Evolutionary conservation across 2,888 invertebrate genomes (phyloP), one percentile per base, ranked within the genome.

Genomic region (Halictus ligatus): DNA sequence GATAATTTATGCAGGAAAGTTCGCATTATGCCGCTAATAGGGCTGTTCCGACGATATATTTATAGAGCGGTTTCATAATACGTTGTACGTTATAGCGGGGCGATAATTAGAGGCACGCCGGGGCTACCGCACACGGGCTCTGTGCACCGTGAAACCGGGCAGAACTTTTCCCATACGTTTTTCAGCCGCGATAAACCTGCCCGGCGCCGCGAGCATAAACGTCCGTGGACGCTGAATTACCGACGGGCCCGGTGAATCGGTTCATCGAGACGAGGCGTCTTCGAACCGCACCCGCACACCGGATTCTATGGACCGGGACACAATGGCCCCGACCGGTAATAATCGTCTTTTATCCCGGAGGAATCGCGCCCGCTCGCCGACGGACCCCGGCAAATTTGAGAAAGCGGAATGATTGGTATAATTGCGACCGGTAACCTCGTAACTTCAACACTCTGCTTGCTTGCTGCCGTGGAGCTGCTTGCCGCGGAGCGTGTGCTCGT

Each of bases 1-100:
- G 80, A 80, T 85, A 85, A 85, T 84, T 84, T 84, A 84, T 85
- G 73, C 76, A 85, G 73, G 85, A 85, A 85, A 85, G 85, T 85
- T 80, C n/a, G 80, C 80, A 80, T 85, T 85, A 80, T 84, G 74
- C 84, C 80, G 84, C 84, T 85, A 85, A 85, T 85, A 85, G 85
- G 85, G 84, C 80, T 80, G 80, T 79, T 84, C 73, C 85, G 76
- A 77, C 69, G 84, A 85, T 85, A 85, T 85, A 85, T 85, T 85
- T 85, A 85, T 84, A 77, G 84, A 80, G 29, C 69, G 73, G 75
- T 85, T 85, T 84, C 85, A 77, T 84, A 85, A 84, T 84, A 85
- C 77, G 76, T 29, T 72, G 78, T 83, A 84, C 78, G 81, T 76
- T 75, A 72, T 69, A 67, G 76, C 46, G 40, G 60, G 60, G 73